Evolutionary conservation across 2,113 vertebrate species (phyloP), one percentile per base, ranked within the genome.

Genomic region (Lepus timidus): DNA sequence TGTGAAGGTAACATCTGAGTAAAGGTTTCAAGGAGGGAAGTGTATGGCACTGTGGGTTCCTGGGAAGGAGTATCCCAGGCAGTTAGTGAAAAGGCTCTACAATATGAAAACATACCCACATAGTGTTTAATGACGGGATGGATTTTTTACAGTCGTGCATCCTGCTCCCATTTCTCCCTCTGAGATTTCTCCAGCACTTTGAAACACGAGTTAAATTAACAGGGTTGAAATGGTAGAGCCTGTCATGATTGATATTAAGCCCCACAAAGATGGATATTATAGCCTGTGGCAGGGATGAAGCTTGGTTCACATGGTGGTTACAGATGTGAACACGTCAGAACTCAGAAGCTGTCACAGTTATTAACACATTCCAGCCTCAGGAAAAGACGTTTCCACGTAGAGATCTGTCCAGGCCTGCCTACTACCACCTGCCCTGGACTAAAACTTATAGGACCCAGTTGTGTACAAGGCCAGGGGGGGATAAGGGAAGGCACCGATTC

Each of bases 191-290:
- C 49, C 31, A 64, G 12, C 14, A 51, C 85, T 94, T 88, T 91
- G 75, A 96, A 96, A 95, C 65, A 29, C 86, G 94, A 97, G 52
- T 83, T 84, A 84, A 96, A 95, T 96, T 88, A 96, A 83, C 88
- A 97, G 61, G 29, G 51, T 86, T 83, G 39, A 86, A 95, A 85
- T 88, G 61, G 75, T 51, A 51, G 58, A 90, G 27, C 11, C 74
- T 94, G 79, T 84, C 90, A 55, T 4, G 65, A 93, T 81, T 88
- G 90, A 83, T 93, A 90, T 39, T 33, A 90, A 91, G 88, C 16
- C 14, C 61, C 39, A 14, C 23, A 93, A 58, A 64, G 65, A 87
- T 85, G 87, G 78, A 88, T 44, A 70, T 19, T 55, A 25, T 4
- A 71, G 65, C 70, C 70, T 62, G 22, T 31, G 31, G 83, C 94